phyloP scores from a whole-genome alignment of 1,140 invertebrate species.

The Bombus picipes region DNA sequence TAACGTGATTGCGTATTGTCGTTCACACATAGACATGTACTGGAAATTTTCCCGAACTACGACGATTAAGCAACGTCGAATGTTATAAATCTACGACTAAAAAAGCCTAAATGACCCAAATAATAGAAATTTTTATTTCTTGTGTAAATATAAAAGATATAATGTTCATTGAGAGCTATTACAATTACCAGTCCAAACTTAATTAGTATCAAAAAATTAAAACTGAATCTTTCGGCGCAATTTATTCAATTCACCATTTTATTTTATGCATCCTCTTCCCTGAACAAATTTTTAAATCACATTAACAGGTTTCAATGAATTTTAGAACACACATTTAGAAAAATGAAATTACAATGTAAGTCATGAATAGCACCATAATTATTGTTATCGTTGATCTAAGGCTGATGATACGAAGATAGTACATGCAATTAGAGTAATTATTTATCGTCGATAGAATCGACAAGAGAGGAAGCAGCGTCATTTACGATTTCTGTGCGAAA shows the following conservation, averaged over 20 bases:
- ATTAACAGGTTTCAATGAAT: not conserved
- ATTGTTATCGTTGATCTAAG: not conserved
- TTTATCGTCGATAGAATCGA: slow-evolving; percentile 12
- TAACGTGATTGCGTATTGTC: slow-evolving; percentile 54
- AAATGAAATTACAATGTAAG: not conserved
- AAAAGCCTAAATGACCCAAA: no score
- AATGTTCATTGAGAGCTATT: no score
- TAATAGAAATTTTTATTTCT: no score
- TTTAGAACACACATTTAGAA: not conserved
- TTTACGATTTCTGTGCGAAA: not conserved
- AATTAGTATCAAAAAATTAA: no score
- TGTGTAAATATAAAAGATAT: no score
- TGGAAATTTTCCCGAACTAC: slow-evolving; percentile 61
- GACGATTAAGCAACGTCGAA: slow-evolving; percentile 83
- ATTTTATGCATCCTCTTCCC: no score
- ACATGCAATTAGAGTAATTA: slow-evolving; percentile 38
- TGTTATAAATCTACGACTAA: no score
- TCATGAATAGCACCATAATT: not conserved
- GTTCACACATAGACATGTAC: not conserved
- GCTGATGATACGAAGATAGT: not conserved
- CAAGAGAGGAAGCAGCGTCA: not conserved
- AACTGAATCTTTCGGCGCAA: no score
- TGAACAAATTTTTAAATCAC: not conserved
- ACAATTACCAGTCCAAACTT: no score
- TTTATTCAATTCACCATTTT: no score